Evolutionary conservation across 2,797 vertebrate species (phyloP), one percentile per base, ranked within the genome.

Genomic region (Schizopygopsis malacanthus): DNA sequence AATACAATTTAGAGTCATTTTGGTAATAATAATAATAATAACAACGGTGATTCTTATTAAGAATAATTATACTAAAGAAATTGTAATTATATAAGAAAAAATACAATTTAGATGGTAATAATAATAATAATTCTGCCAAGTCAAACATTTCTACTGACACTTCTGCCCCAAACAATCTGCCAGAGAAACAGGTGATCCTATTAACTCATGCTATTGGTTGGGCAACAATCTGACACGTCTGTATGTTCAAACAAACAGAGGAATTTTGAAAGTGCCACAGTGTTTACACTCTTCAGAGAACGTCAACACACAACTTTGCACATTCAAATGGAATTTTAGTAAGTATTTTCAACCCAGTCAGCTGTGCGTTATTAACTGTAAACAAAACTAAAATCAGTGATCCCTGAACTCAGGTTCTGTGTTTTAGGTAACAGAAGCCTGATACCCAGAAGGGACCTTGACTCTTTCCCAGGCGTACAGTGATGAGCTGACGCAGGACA

Each of bases 361-460:
- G 59, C 41, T 20, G 59, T 22, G 59, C 11, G 18, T 52, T 81
- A 81, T 69, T 81, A 65, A 47, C 15, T 67, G 61, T 4, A 69
- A 81, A 41, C 13, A 15, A 75, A 75, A 75, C 54, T 75, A 10
- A 83, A 83, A 83, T 39, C 15, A 75, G 52, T 50, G 70, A n/a
- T 47, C 39, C 69, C 16, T 37, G 59, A 83, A 50, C 25, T 8
- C 20, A 16, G 12, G 20, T 67, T 77, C 11, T 39, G 28, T 54
- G 43, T 28, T 47, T 54, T 69, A 6, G 33, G 83, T 71, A 69
- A 79, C 83, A 47, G 39, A 56, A 84, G 37, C 56, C 69, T 56
- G 77, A 83, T 54, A 83, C 73, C 18, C 56, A 78, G 45, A 59
- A 71, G 45, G 54, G 37, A 83, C 41, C n/a, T 39, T 59, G 63